Evolutionary conservation across 2,113 vertebrate species (phyloP), one percentile per base, ranked within the genome.

Genomic region (Bothrops jararaca): DNA sequence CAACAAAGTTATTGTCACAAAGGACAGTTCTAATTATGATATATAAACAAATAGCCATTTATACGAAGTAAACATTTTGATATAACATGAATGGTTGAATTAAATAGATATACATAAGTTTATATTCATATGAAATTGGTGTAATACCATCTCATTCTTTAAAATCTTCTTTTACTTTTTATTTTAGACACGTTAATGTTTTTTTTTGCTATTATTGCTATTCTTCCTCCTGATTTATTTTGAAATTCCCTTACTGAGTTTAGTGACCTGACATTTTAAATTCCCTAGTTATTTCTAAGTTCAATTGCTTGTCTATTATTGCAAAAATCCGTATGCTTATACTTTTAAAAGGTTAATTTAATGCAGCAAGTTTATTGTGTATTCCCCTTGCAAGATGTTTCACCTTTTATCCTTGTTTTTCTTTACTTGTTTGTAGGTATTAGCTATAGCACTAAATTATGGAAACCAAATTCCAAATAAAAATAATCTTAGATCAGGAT

Each of bases 281-380:
- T 93, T 93, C 60, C 89, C 11, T 42, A 92, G 92, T 39, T 22
- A 60, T 11, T 87, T 91, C 58, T 92, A 91, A 20, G 34, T 89
- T 93, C 93, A 93, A 50, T 86, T 92, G 7, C 18, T 6, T 85
- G 60, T 34, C 11, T 2, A 0, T 88, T 94, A 57, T 90, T 92
- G 95, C 86, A 94, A 94, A 93, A 58, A 92, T 56, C 26, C 52
- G 54, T 85, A 88, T 58, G 87, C 45, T 85, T 93, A 91, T 50
- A 91, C 23, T 80, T 92, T 92, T 92, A 89, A 93, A 93, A 93
- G 93, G 64, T 93, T 93, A 93, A 93, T 93, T 93, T 89, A 93
- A 93, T 93, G 64, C 86, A 93, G 64, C 29, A 89, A 42, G n/a
- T 91, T 52, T 89, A 89, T 89, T 53, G 54, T 89, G 85, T 86